Conservation (phyloP, 2,113 vertebrate species). For the Sakesphorus luctuosus region DNA sequence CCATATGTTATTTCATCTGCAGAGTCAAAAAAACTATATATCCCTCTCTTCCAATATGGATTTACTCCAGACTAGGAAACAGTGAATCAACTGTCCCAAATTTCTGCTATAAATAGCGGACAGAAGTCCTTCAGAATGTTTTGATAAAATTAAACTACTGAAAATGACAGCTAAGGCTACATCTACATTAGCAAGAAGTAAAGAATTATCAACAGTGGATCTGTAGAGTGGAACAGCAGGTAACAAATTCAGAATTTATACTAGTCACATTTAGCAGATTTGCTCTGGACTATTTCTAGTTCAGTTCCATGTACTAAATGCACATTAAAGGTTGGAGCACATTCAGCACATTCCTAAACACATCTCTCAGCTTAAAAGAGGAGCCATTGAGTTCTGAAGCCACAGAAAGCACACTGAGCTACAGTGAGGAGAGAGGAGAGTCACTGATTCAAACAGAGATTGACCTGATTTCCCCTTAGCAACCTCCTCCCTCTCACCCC, state of each 20-base stretch:
- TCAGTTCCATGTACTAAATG: background rate
- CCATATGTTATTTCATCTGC: background rate
- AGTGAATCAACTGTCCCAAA: background rate
- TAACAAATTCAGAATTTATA: background rate
- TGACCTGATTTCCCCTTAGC: background rate
- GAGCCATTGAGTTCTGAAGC: background rate
- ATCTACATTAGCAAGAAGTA: background rate
- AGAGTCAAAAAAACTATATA: background rate
- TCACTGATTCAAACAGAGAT: background rate
- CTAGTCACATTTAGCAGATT: background rate
- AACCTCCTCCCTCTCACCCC: background rate
- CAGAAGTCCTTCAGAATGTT: background rate
- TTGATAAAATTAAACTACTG: background rate
- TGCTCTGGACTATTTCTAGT: background rate
- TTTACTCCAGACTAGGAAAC: background rate
- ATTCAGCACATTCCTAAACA: background rate
- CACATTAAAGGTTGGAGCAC: background rate
- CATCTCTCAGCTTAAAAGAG: background rate
- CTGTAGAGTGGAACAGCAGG: background rate
- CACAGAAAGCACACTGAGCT: background rate
- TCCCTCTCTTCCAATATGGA: background rate
- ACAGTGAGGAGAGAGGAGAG: background rate
- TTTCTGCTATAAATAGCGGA: background rate
- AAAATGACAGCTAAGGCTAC: background rate
- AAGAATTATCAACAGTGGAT: background rate